Evolutionary conservation across 2,797 vertebrate species (phyloP), one percentile per base, ranked within the genome.

Genomic region (Nothura maculosa): DNA sequence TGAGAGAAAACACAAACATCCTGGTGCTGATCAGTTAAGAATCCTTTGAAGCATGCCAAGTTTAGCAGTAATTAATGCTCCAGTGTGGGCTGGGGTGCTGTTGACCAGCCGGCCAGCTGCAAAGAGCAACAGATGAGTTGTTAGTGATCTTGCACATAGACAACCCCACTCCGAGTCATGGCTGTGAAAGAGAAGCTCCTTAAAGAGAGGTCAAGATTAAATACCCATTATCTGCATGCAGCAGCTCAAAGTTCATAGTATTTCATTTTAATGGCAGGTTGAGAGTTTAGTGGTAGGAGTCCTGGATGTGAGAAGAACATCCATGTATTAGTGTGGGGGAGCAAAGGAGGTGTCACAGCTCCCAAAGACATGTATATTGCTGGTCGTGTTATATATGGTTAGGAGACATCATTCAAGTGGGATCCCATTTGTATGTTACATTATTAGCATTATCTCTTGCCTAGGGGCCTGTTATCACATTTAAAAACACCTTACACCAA

Each of bases 81-180:
- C 93, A 68, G 9, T 70, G 68, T 84, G 94, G 89, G 92, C 84
- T 95, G 94, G 66, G 85, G 96, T 72, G 87, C 60, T 75, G 92
- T 58, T 95, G 70, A 93, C 78, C 94, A 96, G 93, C 90, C 89
- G 74, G 90, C 89, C 96, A 97, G 91, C 97, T 98, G 96, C 93
- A 96, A 86, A 95, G 94, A 96, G 94, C 90, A 97, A 98, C 88
- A 97, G 86, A 94, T 63, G 96, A 96, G 90, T 70, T 86, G 95
- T 98, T 98, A 98, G 97, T 97, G 84, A 96, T 89, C 91, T 77
- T 87, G 68, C 84, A 96, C 89, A 91, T 63, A 70, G 81, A 89
- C 62, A 70, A 85, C 77, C 77, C 79, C 47, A 57, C 47, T 90
- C 77, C 61, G 1, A 77, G 85, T 85, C 67, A 74, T 34, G 32